Conservation (phyloP, 1,140 invertebrate genomes). For the Mercenaria mercenaria region DNA sequence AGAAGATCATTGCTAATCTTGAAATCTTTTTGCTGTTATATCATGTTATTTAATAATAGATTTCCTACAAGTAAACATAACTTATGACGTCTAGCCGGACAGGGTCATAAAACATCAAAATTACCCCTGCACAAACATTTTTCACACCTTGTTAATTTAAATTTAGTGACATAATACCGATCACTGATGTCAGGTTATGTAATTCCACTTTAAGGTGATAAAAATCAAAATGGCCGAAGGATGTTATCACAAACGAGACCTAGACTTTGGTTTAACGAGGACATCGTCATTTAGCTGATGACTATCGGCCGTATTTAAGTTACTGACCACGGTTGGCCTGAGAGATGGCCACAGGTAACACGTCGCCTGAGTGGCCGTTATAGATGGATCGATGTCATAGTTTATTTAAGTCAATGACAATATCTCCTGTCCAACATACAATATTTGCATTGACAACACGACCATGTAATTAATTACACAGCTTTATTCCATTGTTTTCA, state of each 20-base stretch:
- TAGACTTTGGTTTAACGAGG: slow-evolving; percentile 10
- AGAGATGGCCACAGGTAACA: slow-evolving; percentile 17
- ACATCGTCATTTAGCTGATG: slow-evolving; percentile 18
- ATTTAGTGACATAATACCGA: slow-evolving; percentile 25
- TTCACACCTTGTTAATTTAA: slow-evolving; percentile 54
- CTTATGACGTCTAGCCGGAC: slow-evolving; percentile 27
- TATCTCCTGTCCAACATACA: background rate
- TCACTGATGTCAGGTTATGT: background rate
- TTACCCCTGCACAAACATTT: background rate
- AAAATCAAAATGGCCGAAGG: slow-evolving; percentile 21
- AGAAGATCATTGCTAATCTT: background rate
- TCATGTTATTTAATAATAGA: background rate
- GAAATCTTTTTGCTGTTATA: background rate
- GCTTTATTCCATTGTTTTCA: slow-evolving; percentile 9
- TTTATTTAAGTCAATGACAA: slow-evolving; percentile 6
- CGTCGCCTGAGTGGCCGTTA: background rate
- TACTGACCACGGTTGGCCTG: background rate
- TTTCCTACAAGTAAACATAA: background rate
- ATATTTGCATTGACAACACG: slow-evolving; percentile 8
- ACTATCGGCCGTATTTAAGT: background rate
- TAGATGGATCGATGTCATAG: background rate
- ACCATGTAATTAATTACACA: slow-evolving; percentile 37
- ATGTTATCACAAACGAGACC: slow-evolving; percentile 8
- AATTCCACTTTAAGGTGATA: background rate
- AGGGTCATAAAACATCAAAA: background rate